Base-by-base conservation (phyloP, 2,888 invertebrate genomes). In the Parnassius apollo region DNA sequence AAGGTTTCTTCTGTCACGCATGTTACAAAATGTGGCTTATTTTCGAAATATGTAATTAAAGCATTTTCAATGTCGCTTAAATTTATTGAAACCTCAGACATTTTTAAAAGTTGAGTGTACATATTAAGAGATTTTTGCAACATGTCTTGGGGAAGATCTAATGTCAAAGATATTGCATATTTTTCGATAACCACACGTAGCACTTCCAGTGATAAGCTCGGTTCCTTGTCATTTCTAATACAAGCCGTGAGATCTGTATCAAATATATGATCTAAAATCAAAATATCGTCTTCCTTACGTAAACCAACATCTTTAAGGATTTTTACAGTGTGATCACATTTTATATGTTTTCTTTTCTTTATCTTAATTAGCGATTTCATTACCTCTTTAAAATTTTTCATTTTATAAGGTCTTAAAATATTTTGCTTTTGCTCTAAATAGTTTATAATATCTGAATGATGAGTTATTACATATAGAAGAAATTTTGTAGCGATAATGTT, bases 1-100 rank as follows among this genome's bases (percentile, higher is more conserved):
- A 94, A 94, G 62, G 94, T 82, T 62, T 93, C 86, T n/a, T 80
- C 80, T 13, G 88, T 81, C 11, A 95, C 77, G 13, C 81, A 75
- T 12, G 81, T 75, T 4, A 94, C 87, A 71, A 88, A 91, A 72
- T 94, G 93, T 49, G 95, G 94, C 83, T 94, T 95, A 58, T 85
- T 86, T 64, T 91, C 78, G 18, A 96, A 86, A 76, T 95, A 95
- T 65, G 85, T 79, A 11, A 88, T 76, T 10, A 96, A 76, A 2
- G 92, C 80, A 7, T 78, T 81, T 69, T 95, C 95, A 70, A 95
- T 81, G 52, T 79, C 82, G 3, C 91, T 91, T 35, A 94, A 75
- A 73, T 93, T 93, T 11, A 86, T 77, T 13, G 81, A 88, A 0
- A 81, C 67, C 2, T 88, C 86, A 56, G 84, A 79, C 59, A 84